Evolutionary conservation across 1,140 invertebrate species (phyloP), one percentile per base, ranked within the genome.

Genomic region (Drosophila santomea): DNA sequence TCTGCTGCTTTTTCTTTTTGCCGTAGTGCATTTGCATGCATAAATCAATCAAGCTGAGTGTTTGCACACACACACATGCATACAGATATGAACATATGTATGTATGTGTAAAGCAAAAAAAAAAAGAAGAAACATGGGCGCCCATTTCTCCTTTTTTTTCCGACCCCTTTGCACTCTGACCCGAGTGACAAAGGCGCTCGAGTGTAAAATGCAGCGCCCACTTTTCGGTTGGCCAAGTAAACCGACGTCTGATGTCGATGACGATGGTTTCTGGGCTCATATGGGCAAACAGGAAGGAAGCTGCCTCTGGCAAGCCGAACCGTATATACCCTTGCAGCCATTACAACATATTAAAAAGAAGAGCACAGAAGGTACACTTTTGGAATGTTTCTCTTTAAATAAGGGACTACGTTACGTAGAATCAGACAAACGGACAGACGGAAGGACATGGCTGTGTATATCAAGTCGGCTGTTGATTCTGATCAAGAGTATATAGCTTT

Each of bases 41-140:
- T 78, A 82, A 82, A 82, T 82, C 80, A 82, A 82, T 82, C 80
- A 82, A 75, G 74, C 75, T 55, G 80, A 82, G 80, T 82, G 80
- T 83, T 83, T 78, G 74, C 63, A 43, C 66, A 82, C 69, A 71
- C 28, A 32, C 28, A 32, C 8, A 32, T 7, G 8, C 2, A 3
- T 3, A 32, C 2, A 32, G 3, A 8, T 32, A 32, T 32, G 28
- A 8, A 32, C 6, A 7, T 32, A 32, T 32, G 6, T 32, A 32
- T 32, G 6, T 28, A 32, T 32, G 32, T 10, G 32, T 50, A 55
- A 35, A 54, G 44, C 23, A 61, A 57, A 44, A 51, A 44, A 73
- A 48, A 17, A 51, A 25, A 11, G 23, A 38, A 39, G n/a, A 56
- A 35, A 11, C 23, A 38, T 35, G 39, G 11, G 17, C 39, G 20